Percentiles rank a stretch among this genome's conserved stretches.
These are phyloP conservation scores for Peromyscus attwateri DNA, from an alignment of 2,797 vertebrate genomes.

Conservation along the genomic window DNA sequence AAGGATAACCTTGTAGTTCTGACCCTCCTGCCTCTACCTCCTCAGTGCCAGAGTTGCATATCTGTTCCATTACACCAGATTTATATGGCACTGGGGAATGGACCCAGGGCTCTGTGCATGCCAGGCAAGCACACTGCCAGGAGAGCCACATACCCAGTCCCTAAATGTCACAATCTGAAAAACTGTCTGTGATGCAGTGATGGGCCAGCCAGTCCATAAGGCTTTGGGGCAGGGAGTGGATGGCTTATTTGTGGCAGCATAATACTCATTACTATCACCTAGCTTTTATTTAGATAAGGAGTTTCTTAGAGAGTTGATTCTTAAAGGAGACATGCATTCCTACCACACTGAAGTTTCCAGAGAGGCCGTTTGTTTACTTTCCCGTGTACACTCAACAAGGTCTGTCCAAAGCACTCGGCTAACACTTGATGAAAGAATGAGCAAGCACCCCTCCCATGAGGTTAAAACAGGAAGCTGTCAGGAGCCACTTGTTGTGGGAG, in stretches of 20 bases:
- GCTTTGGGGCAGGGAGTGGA: neutral
- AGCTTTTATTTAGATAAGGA: conserved; percentile 14
- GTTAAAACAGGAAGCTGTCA: neutral
- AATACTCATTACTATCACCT: neutral
- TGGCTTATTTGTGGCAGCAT: neutral
- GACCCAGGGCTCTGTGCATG: neutral
- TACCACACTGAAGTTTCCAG: neutral
- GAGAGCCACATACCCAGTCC: no score
- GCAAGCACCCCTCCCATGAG: neutral
- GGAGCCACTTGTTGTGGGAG: neutral
- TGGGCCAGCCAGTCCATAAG: neutral
- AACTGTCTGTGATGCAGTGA: neutral
- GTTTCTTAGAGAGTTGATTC: neutral
- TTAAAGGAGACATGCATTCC: neutral
- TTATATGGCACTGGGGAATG: neutral
- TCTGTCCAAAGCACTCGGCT: neutral
- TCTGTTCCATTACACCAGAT: no score
- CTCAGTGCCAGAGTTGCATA: neutral
- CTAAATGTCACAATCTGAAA: neutral
- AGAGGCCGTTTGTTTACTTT: neutral
- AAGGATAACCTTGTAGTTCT: neutral
- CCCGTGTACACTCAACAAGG: neutral
- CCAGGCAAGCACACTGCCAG: neutral
- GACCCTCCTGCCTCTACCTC: neutral
- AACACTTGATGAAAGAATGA: neutral